These are phyloP conservation scores for Dasyurus viverrinus DNA, from an alignment of 2,113 vertebrate species.

Conservation along the genomic window DNA sequence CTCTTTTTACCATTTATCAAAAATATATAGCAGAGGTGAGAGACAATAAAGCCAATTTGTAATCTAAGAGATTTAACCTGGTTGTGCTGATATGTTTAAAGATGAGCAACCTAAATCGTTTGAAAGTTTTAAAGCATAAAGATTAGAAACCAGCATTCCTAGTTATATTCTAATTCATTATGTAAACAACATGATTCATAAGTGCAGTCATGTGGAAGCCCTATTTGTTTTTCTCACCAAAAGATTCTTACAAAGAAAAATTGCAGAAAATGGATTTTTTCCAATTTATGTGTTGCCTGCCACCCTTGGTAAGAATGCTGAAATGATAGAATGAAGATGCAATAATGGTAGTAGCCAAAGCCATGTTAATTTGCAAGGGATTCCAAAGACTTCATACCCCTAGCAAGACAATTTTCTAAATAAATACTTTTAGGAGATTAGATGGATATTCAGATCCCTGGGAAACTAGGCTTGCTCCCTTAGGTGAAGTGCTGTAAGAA, in stretches of 20 bases:
- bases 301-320: constrained; percentile 50
- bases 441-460: constrained; percentile 46
- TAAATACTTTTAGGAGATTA: constrained; percentile 69
- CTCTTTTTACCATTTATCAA: constrained; percentile 86
- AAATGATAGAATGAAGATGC: constrained; percentile 45
- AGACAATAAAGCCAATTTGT: constrained; percentile 81
- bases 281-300: constrained; percentile 70
- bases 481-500: constrained; percentile 53
- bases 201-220: constrained; percentile 55
- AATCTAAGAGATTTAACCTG: constrained; percentile 82
- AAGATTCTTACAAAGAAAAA: constrained; percentile 74
- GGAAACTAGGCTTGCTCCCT: constrained; percentile 54
- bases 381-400: constrained; percentile 70
- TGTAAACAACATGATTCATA: constrained; percentile 67
- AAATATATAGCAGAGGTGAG: constrained; percentile 76
- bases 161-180: constrained; percentile 68
- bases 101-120: constrained; percentile 71
- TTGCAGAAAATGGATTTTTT: constrained; percentile 74
- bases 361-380: constrained; percentile 56
- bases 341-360: constrained; percentile 53
- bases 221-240: constrained; percentile 68
- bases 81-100: constrained; percentile 74
- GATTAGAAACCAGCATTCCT: constrained; percentile 62
- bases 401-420: constrained; percentile 77
- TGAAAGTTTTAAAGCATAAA: constrained; percentile 78